Conservation (phyloP, 2,113 vertebrate genomes). For the Cynoglossus semilaevis region DNA sequence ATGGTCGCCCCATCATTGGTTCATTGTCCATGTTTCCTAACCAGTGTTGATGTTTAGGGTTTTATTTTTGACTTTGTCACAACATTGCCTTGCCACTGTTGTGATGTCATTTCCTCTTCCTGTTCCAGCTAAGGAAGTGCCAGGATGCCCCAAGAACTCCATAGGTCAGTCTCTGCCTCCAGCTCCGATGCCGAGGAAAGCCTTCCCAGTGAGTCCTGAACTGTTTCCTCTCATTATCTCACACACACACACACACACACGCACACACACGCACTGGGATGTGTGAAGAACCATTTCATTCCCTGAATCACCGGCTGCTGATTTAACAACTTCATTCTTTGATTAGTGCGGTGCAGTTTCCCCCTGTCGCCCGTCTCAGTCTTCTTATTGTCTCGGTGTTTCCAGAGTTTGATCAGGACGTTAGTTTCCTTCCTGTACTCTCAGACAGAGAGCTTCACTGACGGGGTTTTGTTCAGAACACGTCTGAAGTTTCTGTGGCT, state of each 20-base stretch:
- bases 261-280: background rate
- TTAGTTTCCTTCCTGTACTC: conserved; percentile 33
- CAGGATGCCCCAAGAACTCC: conserved; percentile 79
- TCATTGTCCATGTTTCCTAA: too few relatives aligned
- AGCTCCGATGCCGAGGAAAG: conserved; percentile 90
- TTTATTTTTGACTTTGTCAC: too few relatives aligned
- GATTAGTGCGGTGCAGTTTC: conserved; percentile 1
- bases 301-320: conserved; percentile 2
- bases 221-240: conserved; percentile 2
- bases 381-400: conserved; percentile 23
- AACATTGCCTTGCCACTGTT: conserved; percentile 35
- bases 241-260: background rate
- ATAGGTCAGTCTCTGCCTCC: conserved; percentile 80
- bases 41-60: too few relatives aligned
- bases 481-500: too few relatives aligned
- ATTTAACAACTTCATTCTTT: conserved; percentile 4
- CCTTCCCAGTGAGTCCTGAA: conserved; percentile 80
- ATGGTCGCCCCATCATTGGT: too few relatives aligned
- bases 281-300: conserved; percentile 19
- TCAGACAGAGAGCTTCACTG: background rate
- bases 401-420: conserved; percentile 8
- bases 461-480: conserved; percentile 2
- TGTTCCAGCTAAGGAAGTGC: conserved; percentile 77
- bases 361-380: background rate
- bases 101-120: conserved; percentile 67